Percentiles rank a stretch among this genome's conserved stretches.
Evolutionary conservation across 2,113 vertebrate species (phyloP).

Genomic region (Hystrix brachyura): DNA sequence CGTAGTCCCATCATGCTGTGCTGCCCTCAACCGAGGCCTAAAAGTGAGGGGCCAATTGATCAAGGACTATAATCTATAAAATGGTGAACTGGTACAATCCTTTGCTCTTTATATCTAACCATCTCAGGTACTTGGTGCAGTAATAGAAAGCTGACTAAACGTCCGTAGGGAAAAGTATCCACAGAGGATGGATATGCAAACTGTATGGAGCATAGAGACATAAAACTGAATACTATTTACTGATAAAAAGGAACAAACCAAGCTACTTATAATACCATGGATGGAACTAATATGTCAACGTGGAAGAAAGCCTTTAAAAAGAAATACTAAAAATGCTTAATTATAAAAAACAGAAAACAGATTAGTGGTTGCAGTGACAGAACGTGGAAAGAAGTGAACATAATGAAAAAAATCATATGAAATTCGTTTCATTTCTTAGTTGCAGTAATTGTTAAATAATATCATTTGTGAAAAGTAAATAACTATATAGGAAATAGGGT

Average conservation of each 20-base stretch:
- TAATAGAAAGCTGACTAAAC: background rate
- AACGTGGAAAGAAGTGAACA: background rate
- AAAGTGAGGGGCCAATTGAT: background rate
- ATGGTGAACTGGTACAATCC: background rate
- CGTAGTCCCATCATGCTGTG: background rate
- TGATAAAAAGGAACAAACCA: background rate
- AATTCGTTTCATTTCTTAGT: background rate
- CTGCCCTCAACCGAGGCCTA: background rate
- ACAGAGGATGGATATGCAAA: background rate
- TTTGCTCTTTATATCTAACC: background rate
- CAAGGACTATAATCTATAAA: background rate
- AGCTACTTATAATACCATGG: no score
- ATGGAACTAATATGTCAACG: background rate
- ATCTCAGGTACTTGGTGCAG: background rate
- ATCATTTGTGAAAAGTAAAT: background rate
- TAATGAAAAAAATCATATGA: background rate
- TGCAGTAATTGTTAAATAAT: background rate
- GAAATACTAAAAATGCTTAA: background rate
- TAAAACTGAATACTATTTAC: background rate
- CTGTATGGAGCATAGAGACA: background rate
- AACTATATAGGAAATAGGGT: background rate
- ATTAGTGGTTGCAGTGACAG: background rate
- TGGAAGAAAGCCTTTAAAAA: background rate
- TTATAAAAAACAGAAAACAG: background rate
- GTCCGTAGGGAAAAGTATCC: background rate